phyloP scores from a whole-genome alignment of 2,888 invertebrate species.

The Argynnis bischoffii region DNA sequence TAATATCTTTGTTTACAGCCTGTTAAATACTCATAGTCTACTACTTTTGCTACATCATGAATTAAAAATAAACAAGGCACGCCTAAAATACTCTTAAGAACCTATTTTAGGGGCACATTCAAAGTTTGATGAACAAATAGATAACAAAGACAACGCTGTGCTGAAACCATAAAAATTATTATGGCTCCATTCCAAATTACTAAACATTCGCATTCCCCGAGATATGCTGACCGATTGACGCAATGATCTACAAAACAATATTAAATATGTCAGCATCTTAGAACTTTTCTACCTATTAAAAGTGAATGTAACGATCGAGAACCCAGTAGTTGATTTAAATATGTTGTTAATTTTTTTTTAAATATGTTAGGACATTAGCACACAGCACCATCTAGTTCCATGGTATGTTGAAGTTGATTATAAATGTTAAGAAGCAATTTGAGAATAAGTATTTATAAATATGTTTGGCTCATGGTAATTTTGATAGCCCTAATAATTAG shows the following conservation, averaged over 20 bases:
- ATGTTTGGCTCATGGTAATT: background rate
- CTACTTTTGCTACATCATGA: background rate
- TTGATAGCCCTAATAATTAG: background rate
- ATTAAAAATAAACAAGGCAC: background rate
- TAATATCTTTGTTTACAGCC: too few species aligned
- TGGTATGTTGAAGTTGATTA: too few species aligned
- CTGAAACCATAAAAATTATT: constrained; percentile 47
- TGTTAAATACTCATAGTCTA: too few species aligned
- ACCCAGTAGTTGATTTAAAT: background rate
- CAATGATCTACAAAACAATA: constrained; percentile 40
- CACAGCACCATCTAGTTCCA: too few species aligned
- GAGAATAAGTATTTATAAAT: background rate
- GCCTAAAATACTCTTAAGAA: background rate
- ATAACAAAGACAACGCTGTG: constrained; percentile 49
- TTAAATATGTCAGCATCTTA: constrained; percentile 20
- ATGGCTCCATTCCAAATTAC: constrained; percentile 74
- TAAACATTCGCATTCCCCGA: constrained; percentile 63
- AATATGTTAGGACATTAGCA: too few species aligned
- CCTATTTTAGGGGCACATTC: constrained; percentile 9
- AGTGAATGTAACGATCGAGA: background rate
- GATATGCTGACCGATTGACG: constrained; percentile 62
- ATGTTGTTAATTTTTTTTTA: too few species aligned
- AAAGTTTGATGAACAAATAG: constrained; percentile 29
- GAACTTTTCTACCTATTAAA: constrained; percentile 18
- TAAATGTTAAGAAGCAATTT: constrained; percentile 3